Base-by-base conservation (phyloP, 2,113 vertebrate genomes). In the Telmatochromis brachygnathus region DNA sequence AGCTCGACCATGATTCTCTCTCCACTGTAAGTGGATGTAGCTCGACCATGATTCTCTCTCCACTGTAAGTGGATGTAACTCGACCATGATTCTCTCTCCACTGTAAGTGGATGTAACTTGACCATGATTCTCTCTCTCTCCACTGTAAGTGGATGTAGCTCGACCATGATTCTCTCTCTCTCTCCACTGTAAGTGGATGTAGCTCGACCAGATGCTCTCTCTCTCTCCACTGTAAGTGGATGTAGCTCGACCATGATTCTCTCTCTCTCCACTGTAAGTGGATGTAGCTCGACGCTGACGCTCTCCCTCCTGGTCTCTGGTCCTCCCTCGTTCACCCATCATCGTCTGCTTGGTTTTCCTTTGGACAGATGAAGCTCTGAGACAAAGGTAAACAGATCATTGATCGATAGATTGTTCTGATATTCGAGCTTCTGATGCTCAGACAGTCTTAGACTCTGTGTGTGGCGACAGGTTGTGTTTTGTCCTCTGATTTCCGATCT, bases 311-410 rank as follows among this genome's bases (percentile, higher is more conserved):
- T 15, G 0, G 5, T 73, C 62, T 55, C 37, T 9, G 5, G n/a
- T 70, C 65, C 13, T 75, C 21, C 0, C 39, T 39, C 5, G 1
- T 60, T 86, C 11, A 3, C 4, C 45, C 79, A 79, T 37, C 81
- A 58, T 84, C 89, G 75, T 2, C 28, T 56, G 4, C 9, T 28
- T 45, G 11, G 19, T 19, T 47, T 84, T 47, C 1, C 14, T 45
- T 33, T 49, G 39, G 35, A 86, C 70, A 26, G 12, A 93, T 93
- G 87, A 91, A 79, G 19, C 26, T 79, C 47, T 87, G 56, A 92
- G 21, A 56, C 12, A 6, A 51, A 79, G 55, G 83, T 79, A 85
- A 75, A 75, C 2, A 7, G 3, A 5, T 26, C 39, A 73, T 26
- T 28, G 21, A 73, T 45, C 0, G 5, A 1, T 62, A 2, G 21